Percentiles rank a stretch among this genome's conserved stretches.
Evolutionary conservation across 2,113 vertebrate genomes (phyloP).

Genomic region (Cyrtonyx montezumae): DNA sequence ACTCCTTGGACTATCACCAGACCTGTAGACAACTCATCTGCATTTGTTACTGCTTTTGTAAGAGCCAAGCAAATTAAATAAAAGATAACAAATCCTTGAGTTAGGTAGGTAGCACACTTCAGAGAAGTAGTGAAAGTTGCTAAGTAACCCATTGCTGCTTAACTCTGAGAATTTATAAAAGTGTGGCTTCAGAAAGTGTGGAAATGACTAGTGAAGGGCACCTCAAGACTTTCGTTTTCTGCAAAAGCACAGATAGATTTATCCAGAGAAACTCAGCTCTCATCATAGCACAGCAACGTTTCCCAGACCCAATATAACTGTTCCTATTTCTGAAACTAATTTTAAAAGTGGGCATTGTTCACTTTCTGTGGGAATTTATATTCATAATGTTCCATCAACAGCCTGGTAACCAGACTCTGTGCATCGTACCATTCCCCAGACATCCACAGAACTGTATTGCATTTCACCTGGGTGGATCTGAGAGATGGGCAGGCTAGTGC

Average conservation of each 20-base stretch:
- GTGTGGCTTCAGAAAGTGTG: neutral
- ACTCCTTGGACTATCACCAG: neutral
- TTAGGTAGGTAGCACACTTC: neutral
- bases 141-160: neutral
- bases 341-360: neutral
- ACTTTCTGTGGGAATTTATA: neutral
- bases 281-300: rapidly evolving
- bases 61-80: neutral
- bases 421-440: neutral
- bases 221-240: rapidly evolving
- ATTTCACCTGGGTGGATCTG: neutral
- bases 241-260: rapidly evolving
- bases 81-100: neutral
- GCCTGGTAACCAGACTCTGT: neutral
- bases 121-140: neutral
- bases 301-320: neutral
- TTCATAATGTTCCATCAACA: neutral
- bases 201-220: neutral
- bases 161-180: neutral
- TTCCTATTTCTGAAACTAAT: neutral
- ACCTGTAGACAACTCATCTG: neutral
- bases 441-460: too few relatives aligned
- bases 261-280: neutral
- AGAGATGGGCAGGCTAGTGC: too few relatives aligned
- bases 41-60: neutral